Conservation (phyloP, 2,113 vertebrate species). For the Panthera uncia region DNA sequence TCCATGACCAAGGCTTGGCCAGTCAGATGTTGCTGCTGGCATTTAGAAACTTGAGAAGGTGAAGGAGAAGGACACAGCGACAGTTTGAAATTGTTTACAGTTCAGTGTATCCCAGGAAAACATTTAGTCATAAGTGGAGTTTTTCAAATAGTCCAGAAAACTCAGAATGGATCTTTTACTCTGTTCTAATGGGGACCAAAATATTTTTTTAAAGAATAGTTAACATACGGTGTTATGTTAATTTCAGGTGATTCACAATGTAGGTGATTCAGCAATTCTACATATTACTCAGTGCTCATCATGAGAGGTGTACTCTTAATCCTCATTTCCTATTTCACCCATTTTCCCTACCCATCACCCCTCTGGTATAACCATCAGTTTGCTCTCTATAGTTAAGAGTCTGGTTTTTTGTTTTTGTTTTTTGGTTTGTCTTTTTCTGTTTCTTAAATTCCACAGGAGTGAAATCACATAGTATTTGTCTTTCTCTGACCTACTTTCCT, state of each 20-base stretch:
- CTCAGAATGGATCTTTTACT: background rate
- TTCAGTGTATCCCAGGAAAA: background rate
- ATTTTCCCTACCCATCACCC: background rate
- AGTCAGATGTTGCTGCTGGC: background rate
- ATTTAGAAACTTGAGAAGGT: background rate
- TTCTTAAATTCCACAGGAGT: background rate
- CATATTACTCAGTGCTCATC: background rate
- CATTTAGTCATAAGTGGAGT: background rate
- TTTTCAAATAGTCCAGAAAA: background rate
- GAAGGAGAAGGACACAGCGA: background rate
- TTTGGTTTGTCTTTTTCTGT: background rate
- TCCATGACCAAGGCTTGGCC: background rate
- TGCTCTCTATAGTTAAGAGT: background rate
- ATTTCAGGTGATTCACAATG: background rate
- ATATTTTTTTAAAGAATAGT: background rate
- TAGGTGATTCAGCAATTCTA: background rate
- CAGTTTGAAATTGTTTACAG: background rate
- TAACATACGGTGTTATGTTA: background rate
- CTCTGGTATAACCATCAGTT: background rate
- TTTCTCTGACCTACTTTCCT: background rate
- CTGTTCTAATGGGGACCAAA: background rate
- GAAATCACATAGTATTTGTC: background rate
- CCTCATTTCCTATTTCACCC: background rate
- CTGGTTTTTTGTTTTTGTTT: background rate
- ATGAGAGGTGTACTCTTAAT: background rate